A percentile compares a stretch with the other conserved stretches of the same genome.
These are phyloP conservation scores for Otocyon megalotis DNA, from an alignment of 2,113 vertebrate species.

Conservation along the genomic window DNA sequence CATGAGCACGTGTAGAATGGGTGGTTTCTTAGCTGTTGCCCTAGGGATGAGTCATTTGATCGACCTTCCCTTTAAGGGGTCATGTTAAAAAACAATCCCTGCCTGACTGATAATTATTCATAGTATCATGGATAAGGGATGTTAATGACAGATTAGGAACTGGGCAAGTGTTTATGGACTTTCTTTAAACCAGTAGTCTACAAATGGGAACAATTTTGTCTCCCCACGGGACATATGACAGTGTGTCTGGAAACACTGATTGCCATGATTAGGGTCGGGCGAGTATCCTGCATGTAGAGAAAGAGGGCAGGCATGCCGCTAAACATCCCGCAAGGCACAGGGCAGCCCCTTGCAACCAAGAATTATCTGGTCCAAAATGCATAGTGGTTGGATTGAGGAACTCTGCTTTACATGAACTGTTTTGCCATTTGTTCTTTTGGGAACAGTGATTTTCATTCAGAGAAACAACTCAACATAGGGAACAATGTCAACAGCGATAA, in stretches of 20 bases:
- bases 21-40: neutral
- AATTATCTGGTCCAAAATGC: neutral
- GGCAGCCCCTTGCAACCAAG: neutral
- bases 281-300: neutral
- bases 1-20: neutral
- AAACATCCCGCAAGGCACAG: too few species aligned
- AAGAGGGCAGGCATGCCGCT: neutral
- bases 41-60: neutral
- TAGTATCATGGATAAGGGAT: neutral
- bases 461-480: constrained; percentile 47
- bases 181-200: neutral
- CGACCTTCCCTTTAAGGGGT: neutral
- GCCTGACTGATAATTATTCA: neutral
- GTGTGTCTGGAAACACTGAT: neutral
- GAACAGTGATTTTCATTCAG: constrained; percentile 48
- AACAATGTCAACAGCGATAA: neutral
- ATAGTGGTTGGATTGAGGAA: neutral
- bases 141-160: neutral
- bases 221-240: neutral
- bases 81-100: neutral
- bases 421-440: constrained; percentile 16
- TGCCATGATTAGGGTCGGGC: neutral
- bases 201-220: neutral
- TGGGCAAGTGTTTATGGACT: neutral
- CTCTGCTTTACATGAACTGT: neutral